Evolutionary conservation across 2,888 invertebrate genomes (phyloP).

Genomic region (Stomorhina lunata): DNA sequence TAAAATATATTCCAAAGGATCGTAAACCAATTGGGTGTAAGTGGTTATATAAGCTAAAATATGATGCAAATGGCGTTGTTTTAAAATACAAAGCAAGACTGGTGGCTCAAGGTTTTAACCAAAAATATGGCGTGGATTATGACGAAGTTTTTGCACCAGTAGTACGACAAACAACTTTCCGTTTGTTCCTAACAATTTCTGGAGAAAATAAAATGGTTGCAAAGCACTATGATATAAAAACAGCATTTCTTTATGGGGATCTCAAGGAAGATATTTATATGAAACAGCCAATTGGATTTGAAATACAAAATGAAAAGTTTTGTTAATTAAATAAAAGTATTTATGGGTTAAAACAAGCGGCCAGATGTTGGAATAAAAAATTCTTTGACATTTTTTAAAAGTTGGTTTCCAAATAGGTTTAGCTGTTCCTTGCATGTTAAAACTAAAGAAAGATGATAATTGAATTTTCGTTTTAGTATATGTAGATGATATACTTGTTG

Average conservation of each 20-base stretch:
- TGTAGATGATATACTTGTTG: slow-evolving; percentile 2
- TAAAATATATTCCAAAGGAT: neutral
- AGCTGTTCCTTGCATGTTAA: neutral
- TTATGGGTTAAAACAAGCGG: neutral
- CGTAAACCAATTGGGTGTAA: slow-evolving; percentile 8
- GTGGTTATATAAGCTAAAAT: slow-evolving; percentile 7
- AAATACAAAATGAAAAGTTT: neutral
- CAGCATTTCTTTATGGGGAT: neutral
- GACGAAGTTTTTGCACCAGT: slow-evolving; percentile 36
- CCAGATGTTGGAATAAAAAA: neutral
- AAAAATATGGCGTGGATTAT: slow-evolving; percentile 15
- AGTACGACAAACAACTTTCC: neutral
- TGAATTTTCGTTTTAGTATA: neutral
- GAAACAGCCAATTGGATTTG: slow-evolving; percentile 13
- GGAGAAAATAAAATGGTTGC: neutral
- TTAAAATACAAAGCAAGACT: slow-evolving; percentile 6
- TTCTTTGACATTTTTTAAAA: neutral
- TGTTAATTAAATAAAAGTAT: neutral
- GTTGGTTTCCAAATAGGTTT: neutral
- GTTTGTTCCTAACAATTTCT: slow-evolving; percentile 18
- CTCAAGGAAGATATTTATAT: neutral
- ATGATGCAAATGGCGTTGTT: neutral
- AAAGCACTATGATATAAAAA: slow-evolving; percentile 5
- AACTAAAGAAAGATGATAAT: neutral
- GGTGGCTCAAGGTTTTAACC: slow-evolving; percentile 4